Conservation (phyloP, 2,113 vertebrate genomes). For the Orthonyx spaldingii region DNA sequence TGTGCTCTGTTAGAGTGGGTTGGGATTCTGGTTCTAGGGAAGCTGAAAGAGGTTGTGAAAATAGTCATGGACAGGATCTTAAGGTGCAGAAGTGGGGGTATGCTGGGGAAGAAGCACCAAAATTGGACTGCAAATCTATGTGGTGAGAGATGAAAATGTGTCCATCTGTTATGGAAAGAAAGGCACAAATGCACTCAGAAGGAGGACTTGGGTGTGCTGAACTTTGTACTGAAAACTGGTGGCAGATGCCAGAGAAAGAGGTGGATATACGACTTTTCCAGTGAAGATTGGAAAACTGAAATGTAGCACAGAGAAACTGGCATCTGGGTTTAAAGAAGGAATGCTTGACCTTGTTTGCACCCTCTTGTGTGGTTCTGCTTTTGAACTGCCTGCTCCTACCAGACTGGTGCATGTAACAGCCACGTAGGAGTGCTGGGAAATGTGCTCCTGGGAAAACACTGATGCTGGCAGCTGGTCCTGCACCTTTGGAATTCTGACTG, state of each 20-base stretch:
- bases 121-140: background rate
- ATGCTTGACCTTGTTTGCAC: background rate
- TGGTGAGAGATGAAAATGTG: background rate
- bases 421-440: rapidly evolving
- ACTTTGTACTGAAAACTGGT: background rate
- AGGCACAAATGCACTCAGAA: background rate
- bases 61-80: background rate
- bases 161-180: background rate
- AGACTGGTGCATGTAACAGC: background rate
- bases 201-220: background rate
- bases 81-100: background rate
- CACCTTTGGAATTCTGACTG: background rate
- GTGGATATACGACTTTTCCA: background rate
- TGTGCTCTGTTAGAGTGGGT: background rate
- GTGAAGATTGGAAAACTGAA: background rate
- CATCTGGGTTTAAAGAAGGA: background rate
- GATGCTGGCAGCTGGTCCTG: background rate
- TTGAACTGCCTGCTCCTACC: background rate
- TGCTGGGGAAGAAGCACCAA: background rate
- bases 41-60: background rate
- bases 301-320: background rate
- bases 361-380: background rate
- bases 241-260: background rate
- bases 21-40: background rate
- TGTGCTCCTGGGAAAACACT: background rate